These are phyloP conservation scores for Herminia tarsipennalis DNA, from an alignment of 2,888 invertebrate genomes.

Conservation along the genomic window DNA sequence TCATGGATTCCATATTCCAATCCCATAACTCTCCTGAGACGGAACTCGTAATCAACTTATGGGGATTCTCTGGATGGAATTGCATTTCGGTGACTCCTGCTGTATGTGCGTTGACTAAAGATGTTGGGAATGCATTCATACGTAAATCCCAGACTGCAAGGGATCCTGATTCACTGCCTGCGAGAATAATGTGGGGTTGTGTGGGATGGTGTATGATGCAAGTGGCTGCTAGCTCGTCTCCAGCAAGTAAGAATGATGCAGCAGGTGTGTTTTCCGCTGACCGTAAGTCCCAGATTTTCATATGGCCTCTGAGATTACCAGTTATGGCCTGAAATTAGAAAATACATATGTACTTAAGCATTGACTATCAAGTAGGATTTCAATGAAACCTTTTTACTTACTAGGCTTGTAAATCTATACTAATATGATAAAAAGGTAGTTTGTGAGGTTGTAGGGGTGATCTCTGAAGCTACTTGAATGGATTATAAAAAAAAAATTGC, in stretches of 20 bases:
- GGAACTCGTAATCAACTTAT: slow-evolving; percentile 93
- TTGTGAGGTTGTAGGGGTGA: no score
- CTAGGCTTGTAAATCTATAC: no score
- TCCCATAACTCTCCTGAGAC: slow-evolving; percentile 95
- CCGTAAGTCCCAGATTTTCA: slow-evolving; percentile 95
- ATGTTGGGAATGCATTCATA: slow-evolving; percentile 92
- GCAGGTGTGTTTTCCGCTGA: slow-evolving; percentile 87
- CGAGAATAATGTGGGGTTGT: slow-evolving; percentile 92
- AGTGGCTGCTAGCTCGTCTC: slow-evolving; percentile 90
- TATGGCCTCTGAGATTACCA: slow-evolving; percentile 94
- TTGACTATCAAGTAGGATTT: no score
- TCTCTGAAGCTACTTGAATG: no score
- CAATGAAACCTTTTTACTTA: no score
- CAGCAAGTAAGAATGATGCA: slow-evolving; percentile 90
- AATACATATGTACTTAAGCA: no score
- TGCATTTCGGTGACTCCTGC: slow-evolving; percentile 93
- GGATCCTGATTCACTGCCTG: slow-evolving; percentile 95
- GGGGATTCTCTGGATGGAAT: slow-evolving; percentile 94
- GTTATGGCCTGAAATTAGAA: slow-evolving; percentile 88
- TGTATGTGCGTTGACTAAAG: slow-evolving; percentile 91
- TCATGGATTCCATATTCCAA: slow-evolving; percentile 90
- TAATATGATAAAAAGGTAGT: no score
- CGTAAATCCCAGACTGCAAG: slow-evolving; percentile 96
- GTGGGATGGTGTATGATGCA: slow-evolving; percentile 94
- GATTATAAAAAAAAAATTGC: no score